phyloP scores from a whole-genome alignment of 2,113 vertebrate species.

The Microcebus ravelobensis region DNA sequence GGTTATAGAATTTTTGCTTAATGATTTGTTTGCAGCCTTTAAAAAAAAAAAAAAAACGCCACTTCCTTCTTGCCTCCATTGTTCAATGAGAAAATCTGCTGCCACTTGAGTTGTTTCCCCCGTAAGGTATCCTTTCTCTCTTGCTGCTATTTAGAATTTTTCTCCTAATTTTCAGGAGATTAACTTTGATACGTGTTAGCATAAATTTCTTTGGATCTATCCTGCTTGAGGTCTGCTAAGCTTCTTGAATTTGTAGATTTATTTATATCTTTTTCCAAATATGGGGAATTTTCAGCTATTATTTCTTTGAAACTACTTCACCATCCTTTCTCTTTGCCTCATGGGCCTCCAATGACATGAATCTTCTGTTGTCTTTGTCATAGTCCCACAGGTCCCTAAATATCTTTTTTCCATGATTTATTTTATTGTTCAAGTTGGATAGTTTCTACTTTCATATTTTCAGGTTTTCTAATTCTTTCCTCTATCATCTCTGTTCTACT shows the following conservation, averaged over 20 bases:
- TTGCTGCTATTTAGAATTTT: neutral
- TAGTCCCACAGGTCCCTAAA: neutral
- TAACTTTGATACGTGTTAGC: neutral
- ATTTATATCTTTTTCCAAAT: too few species aligned
- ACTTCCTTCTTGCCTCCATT: neutral
- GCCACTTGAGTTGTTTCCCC: neutral
- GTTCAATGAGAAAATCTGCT: neutral
- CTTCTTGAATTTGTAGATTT: too few species aligned
- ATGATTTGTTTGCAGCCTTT: neutral
- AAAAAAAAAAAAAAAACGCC: neutral
- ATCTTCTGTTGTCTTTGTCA: neutral
- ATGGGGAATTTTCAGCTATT: neutral
- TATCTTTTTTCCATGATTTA: neutral
- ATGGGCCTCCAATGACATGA: neutral
- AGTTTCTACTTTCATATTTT: too few species aligned
- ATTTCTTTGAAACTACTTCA: neutral
- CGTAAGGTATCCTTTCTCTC: neutral
- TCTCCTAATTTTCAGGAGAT: neutral
- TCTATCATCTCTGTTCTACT: too few species aligned
- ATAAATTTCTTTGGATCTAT: too few species aligned
- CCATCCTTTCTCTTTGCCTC: neutral
- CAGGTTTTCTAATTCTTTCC: too few species aligned
- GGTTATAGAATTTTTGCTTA: too few species aligned
- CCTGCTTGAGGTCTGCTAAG: too few species aligned
- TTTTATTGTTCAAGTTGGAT: too few species aligned